phyloP scores from a whole-genome alignment of 2,113 vertebrate genomes.

The Oxyura jamaicensis region DNA sequence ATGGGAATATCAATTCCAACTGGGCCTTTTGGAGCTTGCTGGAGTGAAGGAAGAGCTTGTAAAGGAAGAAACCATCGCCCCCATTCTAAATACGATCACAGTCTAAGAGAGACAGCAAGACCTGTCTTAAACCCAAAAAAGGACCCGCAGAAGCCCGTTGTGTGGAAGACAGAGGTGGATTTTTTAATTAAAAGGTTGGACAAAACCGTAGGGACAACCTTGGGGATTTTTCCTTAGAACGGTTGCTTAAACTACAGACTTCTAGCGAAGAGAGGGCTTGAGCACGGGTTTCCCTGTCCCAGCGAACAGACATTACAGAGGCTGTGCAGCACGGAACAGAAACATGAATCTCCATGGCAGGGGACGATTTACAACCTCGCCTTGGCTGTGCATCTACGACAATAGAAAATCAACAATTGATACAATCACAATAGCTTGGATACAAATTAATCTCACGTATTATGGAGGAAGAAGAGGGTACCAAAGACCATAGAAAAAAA shows the following conservation, averaged over 20 bases:
- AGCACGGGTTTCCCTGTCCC: background rate
- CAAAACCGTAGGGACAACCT: slow-evolving; percentile 31
- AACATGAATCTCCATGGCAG: slow-evolving; percentile 44
- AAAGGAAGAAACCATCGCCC: slow-evolving; percentile 38
- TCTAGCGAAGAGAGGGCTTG: background rate
- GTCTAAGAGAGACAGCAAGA: background rate
- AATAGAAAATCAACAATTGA: slow-evolving; percentile 52
- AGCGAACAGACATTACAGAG: slow-evolving; percentile 11
- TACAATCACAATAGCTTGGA: slow-evolving; percentile 18
- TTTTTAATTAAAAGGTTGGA: slow-evolving; percentile 62
- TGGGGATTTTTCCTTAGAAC: slow-evolving; percentile 32
- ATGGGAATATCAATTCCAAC: slow-evolving; percentile 1
- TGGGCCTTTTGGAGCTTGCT: background rate
- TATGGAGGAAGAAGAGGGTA: background rate
- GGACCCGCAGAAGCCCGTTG: slow-evolving; percentile 23
- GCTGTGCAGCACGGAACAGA: background rate
- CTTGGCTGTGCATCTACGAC: background rate
- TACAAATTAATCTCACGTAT: slow-evolving; percentile 28
- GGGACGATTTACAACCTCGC: slow-evolving; percentile 40
- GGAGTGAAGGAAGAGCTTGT: slow-evolving; percentile 6
- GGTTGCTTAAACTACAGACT: slow-evolving; percentile 10
- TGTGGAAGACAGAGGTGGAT: background rate
- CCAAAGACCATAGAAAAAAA: background rate
- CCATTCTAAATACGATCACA: slow-evolving; percentile 15
- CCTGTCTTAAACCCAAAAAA: background rate